Evolutionary conservation across 2,888 invertebrate species (phyloP), one percentile per base, ranked within the genome.

Genomic region (Acanthosoma haemorrhoidale): DNA sequence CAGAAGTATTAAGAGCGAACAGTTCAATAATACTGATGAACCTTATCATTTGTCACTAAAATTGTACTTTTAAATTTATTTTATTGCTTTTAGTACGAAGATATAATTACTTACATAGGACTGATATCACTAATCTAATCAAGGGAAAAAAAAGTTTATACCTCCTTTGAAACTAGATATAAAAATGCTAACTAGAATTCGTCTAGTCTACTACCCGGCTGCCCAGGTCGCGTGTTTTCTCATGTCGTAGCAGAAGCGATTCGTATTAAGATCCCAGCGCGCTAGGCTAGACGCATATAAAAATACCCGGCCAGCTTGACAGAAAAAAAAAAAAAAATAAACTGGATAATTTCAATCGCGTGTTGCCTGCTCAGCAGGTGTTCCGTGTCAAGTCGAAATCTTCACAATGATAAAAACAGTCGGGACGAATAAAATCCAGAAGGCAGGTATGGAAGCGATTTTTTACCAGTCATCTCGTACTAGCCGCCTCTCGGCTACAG

Each of bases 321-420:
- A 51, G 29, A 51, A 51, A 51, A 29, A 4, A 25, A n/a, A n/a
- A 51, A 25, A 51, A 51, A n/a, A n/a, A n/a, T n/a, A n/a, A n/a
- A n/a, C n/a, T n/a, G n/a, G n/a, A n/a, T n/a, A n/a, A 51, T 51
- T 51, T 51, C 51, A 51, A 51, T 51, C n/a, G 51, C 51, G 51
- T 51, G 51, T 51, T 25, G 25, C 51, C 29, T 51, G 21, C 25
- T n/a, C 51, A 51, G 51, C 51, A 51, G 51, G 51, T 51, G 51
- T 51, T 29, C 51, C 25, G 25, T 3, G 25, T 25, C 51, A 51
- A 21, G 51, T 51, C 51, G 29, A 51, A 51, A 51, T 51, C 51
- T 25, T 25, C 29, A n/a, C 25, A 51, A 51, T n/a, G 25, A 51
- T 51, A 51, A 51, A 51, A 51, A 51, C 51, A 25, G 51, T 4